Base-by-base conservation (phyloP, 2,113 vertebrate genomes). In the Agelaius tricolor region DNA sequence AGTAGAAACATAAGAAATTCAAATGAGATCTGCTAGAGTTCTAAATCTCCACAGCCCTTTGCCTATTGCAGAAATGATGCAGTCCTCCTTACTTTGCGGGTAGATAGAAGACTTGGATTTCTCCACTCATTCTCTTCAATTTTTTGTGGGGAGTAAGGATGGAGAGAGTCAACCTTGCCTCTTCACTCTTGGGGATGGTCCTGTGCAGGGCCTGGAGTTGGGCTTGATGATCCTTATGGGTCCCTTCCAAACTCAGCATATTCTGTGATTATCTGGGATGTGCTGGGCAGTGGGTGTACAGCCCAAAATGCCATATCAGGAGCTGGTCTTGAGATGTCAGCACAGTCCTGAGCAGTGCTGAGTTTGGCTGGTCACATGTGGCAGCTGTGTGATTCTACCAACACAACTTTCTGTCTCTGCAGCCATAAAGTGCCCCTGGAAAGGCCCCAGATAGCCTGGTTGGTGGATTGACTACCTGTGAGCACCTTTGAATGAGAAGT, bases 311-410 rank as follows among this genome's bases (percentile, higher is more conserved):
- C 35, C 13, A 6, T 4, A 4, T 41, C 39, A 41, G 76, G 63
- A 80, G 12, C 11, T 47, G 33, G 33, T 18, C 11, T 24, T 80
- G 71, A 44, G 6, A 7, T 33, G 20, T 63, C 55, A 37, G 67
- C n/a, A 22, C 49, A 72, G 20, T 21, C 61, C 35, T 55, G 54
- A 4, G 6, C 15, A 10, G 22, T 39, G 61, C 49, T 1, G 2
- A 23, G 14, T 43, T 43, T 61, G 47, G 31, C 67, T 3, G 3
- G 24, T 74, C 44, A 28, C 47, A 8, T 0, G 0, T 35, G 44
- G 22, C 58, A 39, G 59, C 81, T 63, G 1, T 41, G 21, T 1
- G 44, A 39, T 58, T 54, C 30, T 31, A 52, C 28, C 47, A 16
- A 4, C 3, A 7, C 24, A 41, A 13, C 15, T 62, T 84, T 52